Percentiles rank a stretch among this genome's conserved stretches.
These are phyloP conservation scores for Eristalinus sepulchralis DNA, from an alignment of 2,888 invertebrate genomes.

Conservation along the genomic window DNA sequence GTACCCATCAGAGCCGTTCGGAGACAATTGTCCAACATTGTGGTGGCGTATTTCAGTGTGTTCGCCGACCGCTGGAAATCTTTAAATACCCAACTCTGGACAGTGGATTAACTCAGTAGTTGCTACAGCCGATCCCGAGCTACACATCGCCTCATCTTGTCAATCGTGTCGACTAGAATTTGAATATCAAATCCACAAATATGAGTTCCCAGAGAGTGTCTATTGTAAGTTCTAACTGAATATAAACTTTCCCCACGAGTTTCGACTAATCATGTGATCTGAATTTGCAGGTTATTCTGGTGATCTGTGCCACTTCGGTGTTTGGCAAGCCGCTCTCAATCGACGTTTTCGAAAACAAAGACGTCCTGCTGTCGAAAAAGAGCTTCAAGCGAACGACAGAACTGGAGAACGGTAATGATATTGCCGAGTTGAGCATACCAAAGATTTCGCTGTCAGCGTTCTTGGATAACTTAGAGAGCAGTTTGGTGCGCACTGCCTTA, in stretches of 20 bases:
- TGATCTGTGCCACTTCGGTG: slow-evolving; percentile 12
- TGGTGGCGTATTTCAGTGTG: slow-evolving; percentile 30
- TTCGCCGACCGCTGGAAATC: slow-evolving; percentile 35
- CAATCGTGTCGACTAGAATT: not conserved
- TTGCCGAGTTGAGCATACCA: slow-evolving; percentile 72
- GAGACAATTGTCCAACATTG: slow-evolving; percentile 28
- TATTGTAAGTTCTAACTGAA: slow-evolving; percentile 46
- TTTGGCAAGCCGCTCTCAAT: slow-evolving; percentile 32
- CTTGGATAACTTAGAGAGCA: slow-evolving; percentile 77
- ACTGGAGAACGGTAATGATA: slow-evolving; percentile 35
- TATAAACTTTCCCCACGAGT: not conserved
- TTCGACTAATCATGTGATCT: slow-evolving; percentile 27
- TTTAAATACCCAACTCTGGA: slow-evolving; percentile 60
- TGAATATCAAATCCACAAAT: not conserved
- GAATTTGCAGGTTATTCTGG: slow-evolving; percentile 29
- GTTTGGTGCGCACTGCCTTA: slow-evolving; percentile 76
- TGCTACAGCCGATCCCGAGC: slow-evolving; percentile 31
- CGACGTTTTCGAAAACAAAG: slow-evolving; percentile 44
- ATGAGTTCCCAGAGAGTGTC: slow-evolving; percentile 42
- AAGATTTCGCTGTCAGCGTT: slow-evolving; percentile 77
- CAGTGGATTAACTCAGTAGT: slow-evolving; percentile 50
- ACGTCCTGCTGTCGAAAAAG: slow-evolving; percentile 12
- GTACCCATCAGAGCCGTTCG: slow-evolving; percentile 39
- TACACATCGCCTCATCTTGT: slow-evolving; percentile 2
- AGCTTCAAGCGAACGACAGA: slow-evolving; percentile 43